Evolutionary conservation across 2,797 vertebrate genomes (phyloP), one percentile per base, ranked within the genome.

Genomic region (Percopsis omiscomaycus): DNA sequence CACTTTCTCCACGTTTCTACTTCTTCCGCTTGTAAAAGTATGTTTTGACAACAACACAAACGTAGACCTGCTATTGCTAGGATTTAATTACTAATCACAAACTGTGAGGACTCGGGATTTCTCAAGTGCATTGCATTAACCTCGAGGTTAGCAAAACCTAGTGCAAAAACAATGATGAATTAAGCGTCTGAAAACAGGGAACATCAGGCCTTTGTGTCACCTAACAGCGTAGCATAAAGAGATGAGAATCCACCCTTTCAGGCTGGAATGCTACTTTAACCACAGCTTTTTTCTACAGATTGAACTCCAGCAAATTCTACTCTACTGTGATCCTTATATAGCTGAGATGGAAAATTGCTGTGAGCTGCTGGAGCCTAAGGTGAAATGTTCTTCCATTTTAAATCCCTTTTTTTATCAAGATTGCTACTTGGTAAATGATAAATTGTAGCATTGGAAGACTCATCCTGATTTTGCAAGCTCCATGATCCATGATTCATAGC

Each of bases 301-400:
- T 87, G 98, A 99, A 91, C 89, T 98, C 84, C 94, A 92, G 54
- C 93, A 87, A 59, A 74, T 99, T 81, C 81, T 93, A 61, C 79
- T 99, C 84, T 96, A 96, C 89, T 98, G 96, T 84, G 93, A 94
- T 83, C 91, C 95, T 49, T 91, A 93, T 64, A 64, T 94, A 83
- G 90, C 90, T 46, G 83, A 91, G 73, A 90, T 95, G 88, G 94
- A 96, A 84, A 93, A 82, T 0, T 98, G 97, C 83, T 98, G 96
- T 61, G 94, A 96, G 72, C 79, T 95, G 69, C 89, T 90, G 73
- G 86, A 92, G 60, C 83, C 90, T 64, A 90, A 90, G 91, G 97
- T 99, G 93, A 93, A 71, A 69, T 1, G 0, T 29, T 57, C 29
- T 55, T 27, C 55, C 6, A 42, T 2, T 9, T 6, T 42, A 42